Conservation (phyloP, 2,888 invertebrate species). For the Pseudolycoriella hygida region DNA sequence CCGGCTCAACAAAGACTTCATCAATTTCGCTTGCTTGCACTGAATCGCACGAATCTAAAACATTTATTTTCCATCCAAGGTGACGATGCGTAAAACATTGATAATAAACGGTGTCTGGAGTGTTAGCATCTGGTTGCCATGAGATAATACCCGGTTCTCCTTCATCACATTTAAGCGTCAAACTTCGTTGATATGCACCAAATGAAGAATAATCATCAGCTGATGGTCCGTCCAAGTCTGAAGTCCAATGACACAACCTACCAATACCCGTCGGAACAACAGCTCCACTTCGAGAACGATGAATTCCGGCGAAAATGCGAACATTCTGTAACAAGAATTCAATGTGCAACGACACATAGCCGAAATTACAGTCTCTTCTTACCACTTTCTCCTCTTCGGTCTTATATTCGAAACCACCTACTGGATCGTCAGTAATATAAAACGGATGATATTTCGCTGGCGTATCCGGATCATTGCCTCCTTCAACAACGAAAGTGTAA, state of each 20-base stretch:
- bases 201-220: conserved; percentile 75
- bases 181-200: conserved; percentile 73
- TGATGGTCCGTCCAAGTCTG: conserved; percentile 46
- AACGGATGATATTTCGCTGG: conserved; percentile 84
- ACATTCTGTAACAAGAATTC: conserved; percentile 42
- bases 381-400: conserved; percentile 65
- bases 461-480: conserved; percentile 57
- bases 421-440: conserved; percentile 79
- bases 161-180: conserved; percentile 65
- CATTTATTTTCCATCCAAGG: conserved; percentile 90
- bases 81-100: conserved; percentile 91
- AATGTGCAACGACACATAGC: no score
- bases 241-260: conserved; percentile 76
- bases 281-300: conserved; percentile 47
- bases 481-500: conserved; percentile 79
- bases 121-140: conserved; percentile 72
- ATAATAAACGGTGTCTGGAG: conserved; percentile 84
- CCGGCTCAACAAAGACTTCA: conserved; percentile 34
- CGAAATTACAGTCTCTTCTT: no score
- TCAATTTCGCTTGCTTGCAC: conserved; percentile 36
- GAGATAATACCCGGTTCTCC: conserved; percentile 71
- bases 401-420: conserved; percentile 81
- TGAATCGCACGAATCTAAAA: conserved; percentile 62
- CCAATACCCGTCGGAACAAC: conserved; percentile 61
- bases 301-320: conserved; percentile 67